Evolutionary conservation across 53 echinoderm and acorn worm genomes (phyloP), one percentile per base, ranked within the genome.

Genomic region (Luidia sarsii): DNA sequence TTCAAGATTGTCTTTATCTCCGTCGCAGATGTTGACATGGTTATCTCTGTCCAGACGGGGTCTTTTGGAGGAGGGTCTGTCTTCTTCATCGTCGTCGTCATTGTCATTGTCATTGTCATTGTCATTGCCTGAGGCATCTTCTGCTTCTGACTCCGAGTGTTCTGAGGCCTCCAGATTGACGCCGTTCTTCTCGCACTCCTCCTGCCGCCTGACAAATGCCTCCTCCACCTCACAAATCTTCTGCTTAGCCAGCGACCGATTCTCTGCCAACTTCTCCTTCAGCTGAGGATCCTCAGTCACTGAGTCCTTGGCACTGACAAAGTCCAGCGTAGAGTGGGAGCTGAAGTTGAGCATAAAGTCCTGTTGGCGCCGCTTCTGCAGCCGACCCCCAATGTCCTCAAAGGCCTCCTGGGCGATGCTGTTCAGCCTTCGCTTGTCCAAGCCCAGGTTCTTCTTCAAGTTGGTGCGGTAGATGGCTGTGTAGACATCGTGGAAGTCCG

Each of bases 371-470:
- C 91, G 71, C 39, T 67, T 72, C 79, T 91, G 87, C 39, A 96
- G 37, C 54, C 70, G 65, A 1, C 86, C 64, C 0, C 93, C 97
- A 8, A 93, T 65, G 72, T 88, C 91, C 67, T 88, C 86, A 38
- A 97, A 97, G 3, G 88, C 75, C 36, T 94, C 93, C 63, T 68
- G 61, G 22, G 97, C 91, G 61, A 97, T 71, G 21, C 75, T 73
- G 31, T 80, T 65, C 4, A 91, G 21, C 37, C 74, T 79, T 34
- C 66, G 38, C 28, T 60, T 79, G 28, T 90, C 75, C n/a, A 97
- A 60, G 4, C 86, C 65, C 62, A 96, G 48, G 7, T 79, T 41
- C 34, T 93, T 81, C 64, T 70, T 85, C 7, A 14, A 11, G 64
- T 91, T 93, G n/a, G 87, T 87, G 82, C 81, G 86, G 33, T 57